Conservation (phyloP, 2,797 vertebrate species). For the Gambusia yucatana region DNA sequence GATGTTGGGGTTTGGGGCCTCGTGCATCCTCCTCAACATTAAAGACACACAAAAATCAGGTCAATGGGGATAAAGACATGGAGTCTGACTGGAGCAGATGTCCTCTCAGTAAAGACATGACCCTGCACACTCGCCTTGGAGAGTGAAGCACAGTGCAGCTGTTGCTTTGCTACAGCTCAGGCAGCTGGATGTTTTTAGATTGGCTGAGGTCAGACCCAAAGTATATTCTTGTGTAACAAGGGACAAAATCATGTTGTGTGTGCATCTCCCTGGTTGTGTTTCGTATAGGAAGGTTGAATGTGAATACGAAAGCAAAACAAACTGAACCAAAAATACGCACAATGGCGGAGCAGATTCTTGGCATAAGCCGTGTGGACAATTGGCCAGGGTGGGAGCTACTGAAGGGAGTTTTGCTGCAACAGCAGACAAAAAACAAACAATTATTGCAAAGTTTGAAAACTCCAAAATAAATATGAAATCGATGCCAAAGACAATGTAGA, state of each 20-base stretch:
- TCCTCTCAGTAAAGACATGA: slow-evolving; percentile 62
- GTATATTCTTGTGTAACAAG: neutral
- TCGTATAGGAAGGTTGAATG: neutral
- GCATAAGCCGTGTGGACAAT: neutral
- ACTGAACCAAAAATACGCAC: neutral
- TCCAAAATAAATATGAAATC: neutral
- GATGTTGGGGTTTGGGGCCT: slow-evolving; percentile 20
- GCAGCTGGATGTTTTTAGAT: slow-evolving; percentile 46
- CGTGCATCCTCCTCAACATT: slow-evolving; percentile 37
- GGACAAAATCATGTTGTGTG: neutral
- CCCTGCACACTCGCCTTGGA: slow-evolving; percentile 45
- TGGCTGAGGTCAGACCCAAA: slow-evolving; percentile 50
- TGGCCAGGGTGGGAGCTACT: neutral
- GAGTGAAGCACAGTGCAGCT: slow-evolving; percentile 61
- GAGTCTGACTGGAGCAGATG: slow-evolving; percentile 68
- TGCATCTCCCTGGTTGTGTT: neutral
- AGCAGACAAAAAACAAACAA: neutral
- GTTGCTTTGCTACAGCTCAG: slow-evolving; percentile 47
- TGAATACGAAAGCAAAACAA: neutral
- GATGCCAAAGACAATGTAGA: neutral
- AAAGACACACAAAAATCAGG: slow-evolving; percentile 34
- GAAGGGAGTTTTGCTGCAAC: too few relatives aligned
- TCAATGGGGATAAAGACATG: slow-evolving; percentile 44
- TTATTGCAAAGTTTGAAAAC: neutral
- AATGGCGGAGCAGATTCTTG: neutral